Evolutionary conservation across 1,140 invertebrate genomes (phyloP).

Genomic region (Habropoda laboriosa): DNA sequence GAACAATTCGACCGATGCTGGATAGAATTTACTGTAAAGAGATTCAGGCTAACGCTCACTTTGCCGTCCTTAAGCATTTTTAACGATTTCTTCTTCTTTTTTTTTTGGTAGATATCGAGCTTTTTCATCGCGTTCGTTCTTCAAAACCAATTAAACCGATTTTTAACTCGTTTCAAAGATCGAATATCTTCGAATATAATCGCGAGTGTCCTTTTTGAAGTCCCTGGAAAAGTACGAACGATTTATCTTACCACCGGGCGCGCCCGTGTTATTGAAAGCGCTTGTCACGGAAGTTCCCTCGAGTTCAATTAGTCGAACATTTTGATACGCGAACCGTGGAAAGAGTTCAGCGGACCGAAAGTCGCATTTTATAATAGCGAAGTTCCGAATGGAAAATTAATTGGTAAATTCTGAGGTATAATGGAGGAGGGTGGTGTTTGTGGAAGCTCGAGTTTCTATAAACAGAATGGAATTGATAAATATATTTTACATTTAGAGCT

Average conservation of each 20-base stretch:
- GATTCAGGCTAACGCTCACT: background rate
- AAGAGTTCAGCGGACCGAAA: background rate
- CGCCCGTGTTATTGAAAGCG: constrained; percentile 11
- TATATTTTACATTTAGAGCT: background rate
- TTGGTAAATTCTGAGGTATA: background rate
- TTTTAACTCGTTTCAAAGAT: constrained; percentile 1
- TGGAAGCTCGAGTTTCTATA: background rate
- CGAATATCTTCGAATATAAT: no score
- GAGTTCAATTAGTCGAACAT: constrained; percentile 20
- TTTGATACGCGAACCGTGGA: background rate
- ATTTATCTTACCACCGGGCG: constrained; percentile 21
- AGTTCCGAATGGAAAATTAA: background rate
- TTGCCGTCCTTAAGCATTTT: background rate
- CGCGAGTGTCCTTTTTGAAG: constrained; percentile 10
- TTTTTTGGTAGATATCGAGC: background rate
- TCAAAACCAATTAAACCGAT: constrained; percentile 3
- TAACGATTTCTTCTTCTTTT: background rate
- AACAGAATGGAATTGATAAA: background rate
- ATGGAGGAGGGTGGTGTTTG: background rate
- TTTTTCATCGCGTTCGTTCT: constrained; percentile 10
- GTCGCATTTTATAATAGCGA: background rate
- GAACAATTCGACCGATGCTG: background rate
- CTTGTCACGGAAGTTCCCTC: background rate
- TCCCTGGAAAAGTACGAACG: background rate
- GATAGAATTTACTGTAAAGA: background rate